Percentiles rank a stretch among this genome's conserved stretches.
These are phyloP conservation scores for Andrena bicolor DNA, from an alignment of 2,888 invertebrate genomes.

Conservation along the genomic window DNA sequence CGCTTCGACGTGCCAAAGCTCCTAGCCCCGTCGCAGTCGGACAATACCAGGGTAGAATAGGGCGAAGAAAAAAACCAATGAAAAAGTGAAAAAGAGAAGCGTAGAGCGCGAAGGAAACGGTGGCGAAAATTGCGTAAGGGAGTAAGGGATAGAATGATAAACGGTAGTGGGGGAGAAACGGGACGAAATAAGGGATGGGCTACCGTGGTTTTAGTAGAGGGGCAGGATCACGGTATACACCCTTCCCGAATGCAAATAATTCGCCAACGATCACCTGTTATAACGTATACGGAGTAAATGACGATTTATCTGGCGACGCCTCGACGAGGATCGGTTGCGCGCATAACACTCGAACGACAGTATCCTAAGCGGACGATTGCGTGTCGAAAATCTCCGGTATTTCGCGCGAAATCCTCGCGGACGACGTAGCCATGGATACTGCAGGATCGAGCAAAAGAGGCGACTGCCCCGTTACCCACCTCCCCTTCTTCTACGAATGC, in stretches of 20 bases:
- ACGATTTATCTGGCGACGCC: conserved; percentile 10
- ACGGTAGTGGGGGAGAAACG: conserved; percentile 18
- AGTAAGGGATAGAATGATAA: conserved; percentile 30
- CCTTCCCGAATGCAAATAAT: conserved; percentile 56
- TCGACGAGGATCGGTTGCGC: conserved; percentile 18
- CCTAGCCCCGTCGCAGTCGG: neutral
- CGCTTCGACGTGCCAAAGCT: neutral
- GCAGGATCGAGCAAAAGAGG: conserved; percentile 76
- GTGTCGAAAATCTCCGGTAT: conserved; percentile 64
- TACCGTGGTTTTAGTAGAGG: conserved; percentile 47
- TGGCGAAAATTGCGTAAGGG: neutral
- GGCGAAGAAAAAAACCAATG: neutral
- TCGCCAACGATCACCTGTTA: conserved; percentile 59
- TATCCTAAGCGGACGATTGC: conserved; percentile 43
- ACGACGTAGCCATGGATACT: conserved; percentile 79
- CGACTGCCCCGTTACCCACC: conserved; percentile 75
- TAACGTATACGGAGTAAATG: neutral
- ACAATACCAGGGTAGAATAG: neutral
- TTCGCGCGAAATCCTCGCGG: conserved; percentile 75
- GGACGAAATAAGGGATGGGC: conserved; percentile 47
- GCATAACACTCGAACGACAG: conserved; percentile 27
- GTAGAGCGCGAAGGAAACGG: neutral
- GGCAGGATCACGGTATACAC: conserved; percentile 65
- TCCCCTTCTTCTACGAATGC: conserved; percentile 76
- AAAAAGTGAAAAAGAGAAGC: neutral